Evolutionary conservation across 2,113 vertebrate species (phyloP).

Genomic region (Catharus bicknelli): DNA sequence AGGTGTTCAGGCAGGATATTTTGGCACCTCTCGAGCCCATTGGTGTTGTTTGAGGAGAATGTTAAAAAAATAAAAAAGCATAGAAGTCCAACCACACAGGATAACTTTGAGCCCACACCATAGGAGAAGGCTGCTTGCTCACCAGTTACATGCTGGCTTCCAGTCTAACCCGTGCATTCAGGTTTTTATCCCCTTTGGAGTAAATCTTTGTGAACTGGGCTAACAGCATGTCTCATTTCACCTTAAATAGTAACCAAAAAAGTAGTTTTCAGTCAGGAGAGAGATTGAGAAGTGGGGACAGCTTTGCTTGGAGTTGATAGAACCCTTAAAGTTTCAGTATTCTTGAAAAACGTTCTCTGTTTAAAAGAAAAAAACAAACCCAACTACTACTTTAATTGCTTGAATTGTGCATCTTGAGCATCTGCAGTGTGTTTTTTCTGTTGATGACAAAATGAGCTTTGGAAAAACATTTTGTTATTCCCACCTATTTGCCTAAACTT

Average conservation of each 20-base stretch:
- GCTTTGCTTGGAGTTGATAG: not conserved
- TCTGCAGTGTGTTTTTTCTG: not conserved
- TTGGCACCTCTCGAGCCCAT: not conserved
- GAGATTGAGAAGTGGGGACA: not conserved
- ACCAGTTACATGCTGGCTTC: not conserved
- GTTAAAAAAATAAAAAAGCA: not conserved
- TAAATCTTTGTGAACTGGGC: not conserved
- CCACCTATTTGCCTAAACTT: not conserved
- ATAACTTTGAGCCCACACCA: not conserved
- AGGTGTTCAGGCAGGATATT: slow-evolving; percentile 19
- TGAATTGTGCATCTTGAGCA: not conserved
- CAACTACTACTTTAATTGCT: not conserved
- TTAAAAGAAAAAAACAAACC: not conserved
- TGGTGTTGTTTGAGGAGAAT: not conserved
- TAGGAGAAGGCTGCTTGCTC: not conserved
- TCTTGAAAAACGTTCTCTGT: not conserved
- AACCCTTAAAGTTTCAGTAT: not conserved
- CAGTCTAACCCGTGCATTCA: not conserved
- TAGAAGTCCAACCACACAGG: not conserved
- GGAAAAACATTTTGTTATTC: not conserved
- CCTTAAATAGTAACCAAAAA: not conserved
- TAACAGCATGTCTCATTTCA: not conserved
- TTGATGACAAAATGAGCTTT: not conserved
- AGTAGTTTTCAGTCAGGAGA: not conserved
- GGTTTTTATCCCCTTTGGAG: not conserved